Conservation (phyloP, 1,140 invertebrate species). For the Panagrolaimus sp. region DNA sequence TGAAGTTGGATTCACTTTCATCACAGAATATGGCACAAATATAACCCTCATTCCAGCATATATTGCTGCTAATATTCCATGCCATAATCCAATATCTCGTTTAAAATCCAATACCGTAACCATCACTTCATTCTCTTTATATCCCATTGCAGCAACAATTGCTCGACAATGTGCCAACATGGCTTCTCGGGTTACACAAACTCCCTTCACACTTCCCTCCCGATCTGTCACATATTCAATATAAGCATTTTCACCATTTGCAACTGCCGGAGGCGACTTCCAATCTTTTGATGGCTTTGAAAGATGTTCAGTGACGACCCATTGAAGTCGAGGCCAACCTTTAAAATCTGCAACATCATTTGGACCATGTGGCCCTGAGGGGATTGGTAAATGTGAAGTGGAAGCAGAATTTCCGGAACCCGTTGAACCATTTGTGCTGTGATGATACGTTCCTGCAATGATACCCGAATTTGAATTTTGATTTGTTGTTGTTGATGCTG, state of each 20-base stretch:
- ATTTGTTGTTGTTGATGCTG: constrained; percentile 65
- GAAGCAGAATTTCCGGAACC: constrained; percentile 31
- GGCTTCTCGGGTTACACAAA: constrained; percentile 77
- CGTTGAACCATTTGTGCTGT: constrained; percentile 25
- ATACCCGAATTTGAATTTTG: constrained; percentile 68
- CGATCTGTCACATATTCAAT: constrained; percentile 94
- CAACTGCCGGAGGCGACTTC: constrained; percentile 77
- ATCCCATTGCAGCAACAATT: constrained; percentile 87
- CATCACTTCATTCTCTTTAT: constrained; percentile 88
- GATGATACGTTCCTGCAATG: not conserved
- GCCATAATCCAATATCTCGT: constrained; percentile 80
- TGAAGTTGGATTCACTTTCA: constrained; percentile 94
- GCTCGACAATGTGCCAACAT: constrained; percentile 92
- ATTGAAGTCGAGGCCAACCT: constrained; percentile 68
- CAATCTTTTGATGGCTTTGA: constrained; percentile 91
- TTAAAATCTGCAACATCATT: constrained; percentile 55
- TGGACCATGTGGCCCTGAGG: constrained; percentile 21
- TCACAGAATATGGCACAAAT: constrained; percentile 96
- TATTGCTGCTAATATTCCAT: constrained; percentile 85
- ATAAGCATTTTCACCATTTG: constrained; percentile 88
- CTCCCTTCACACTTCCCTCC: constrained; percentile 96
- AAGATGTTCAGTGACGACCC: constrained; percentile 89
- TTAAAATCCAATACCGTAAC: constrained; percentile 98
- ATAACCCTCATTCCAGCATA: constrained; percentile 98
- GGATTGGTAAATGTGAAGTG: constrained; percentile 10